phyloP scores from a whole-genome alignment of 2,113 vertebrate species.

The Scatophagus argus region DNA sequence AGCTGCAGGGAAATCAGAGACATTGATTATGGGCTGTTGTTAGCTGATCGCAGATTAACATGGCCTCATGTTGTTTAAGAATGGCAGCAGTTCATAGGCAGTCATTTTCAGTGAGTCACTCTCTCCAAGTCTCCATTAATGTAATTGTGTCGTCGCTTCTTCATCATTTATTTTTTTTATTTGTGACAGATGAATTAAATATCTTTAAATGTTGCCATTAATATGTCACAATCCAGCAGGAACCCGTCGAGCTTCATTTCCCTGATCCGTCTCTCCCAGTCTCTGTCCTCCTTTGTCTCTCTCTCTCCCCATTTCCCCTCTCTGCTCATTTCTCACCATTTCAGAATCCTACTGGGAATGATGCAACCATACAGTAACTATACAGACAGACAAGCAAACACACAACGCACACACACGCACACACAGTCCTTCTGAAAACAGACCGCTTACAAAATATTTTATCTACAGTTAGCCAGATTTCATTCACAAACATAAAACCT shows the following conservation, averaged over 20 bases:
- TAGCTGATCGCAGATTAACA: conserved; percentile 27
- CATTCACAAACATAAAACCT: conserved; percentile 22
- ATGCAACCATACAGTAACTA: conserved; percentile 80
- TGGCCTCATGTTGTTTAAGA: conserved; percentile 3
- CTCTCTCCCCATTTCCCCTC: conserved; percentile 8
- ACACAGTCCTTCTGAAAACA: conserved; percentile 4
- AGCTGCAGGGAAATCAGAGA: conserved; percentile 19
- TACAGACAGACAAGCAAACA: conserved; percentile 15
- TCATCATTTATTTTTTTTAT: conserved; percentile 3
- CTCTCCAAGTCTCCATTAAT: conserved; percentile 1
- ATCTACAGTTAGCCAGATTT: conserved; percentile 13
- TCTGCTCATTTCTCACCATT: conserved; percentile 63
- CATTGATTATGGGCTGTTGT: conserved; percentile 17
- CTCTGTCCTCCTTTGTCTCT: conserved; percentile 21
- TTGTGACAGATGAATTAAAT: conserved; percentile 39
- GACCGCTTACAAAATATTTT: conserved; percentile 23
- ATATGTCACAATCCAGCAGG: not conserved
- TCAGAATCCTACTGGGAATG: conserved; percentile 71
- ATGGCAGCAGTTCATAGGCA: conserved; percentile 15
- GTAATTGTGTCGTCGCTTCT: conserved; percentile 24
- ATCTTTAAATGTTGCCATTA: conserved; percentile 22
- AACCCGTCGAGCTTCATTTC: conserved; percentile 22
- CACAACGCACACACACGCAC: not conserved
- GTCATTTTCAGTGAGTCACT: conserved; percentile 24
- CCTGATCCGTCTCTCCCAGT: not conserved